Conservation (phyloP, 2,113 vertebrate genomes). For the Zootoca vivipara region DNA sequence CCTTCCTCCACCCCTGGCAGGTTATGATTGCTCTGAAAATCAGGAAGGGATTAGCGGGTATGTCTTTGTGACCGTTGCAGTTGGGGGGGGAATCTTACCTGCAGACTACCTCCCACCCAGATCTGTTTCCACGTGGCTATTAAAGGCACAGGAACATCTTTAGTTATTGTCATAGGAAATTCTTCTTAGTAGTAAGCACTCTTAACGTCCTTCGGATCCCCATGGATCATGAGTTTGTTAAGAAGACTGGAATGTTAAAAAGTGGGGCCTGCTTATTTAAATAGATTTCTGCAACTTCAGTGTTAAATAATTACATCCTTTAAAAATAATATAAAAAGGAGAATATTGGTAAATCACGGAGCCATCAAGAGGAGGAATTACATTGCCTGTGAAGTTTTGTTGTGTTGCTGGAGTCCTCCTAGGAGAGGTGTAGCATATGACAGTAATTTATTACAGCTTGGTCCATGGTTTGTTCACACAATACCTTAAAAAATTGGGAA, state of each 20-base stretch:
- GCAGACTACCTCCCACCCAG: neutral
- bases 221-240: neutral
- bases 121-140: neutral
- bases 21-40: too few species aligned
- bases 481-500: neutral
- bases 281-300: neutral
- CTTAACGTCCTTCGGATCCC: neutral
- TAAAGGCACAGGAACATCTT: neutral
- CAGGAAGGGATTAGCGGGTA: neutral
- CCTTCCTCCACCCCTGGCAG: neutral
- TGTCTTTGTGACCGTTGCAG: neutral
- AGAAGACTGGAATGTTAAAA: neutral
- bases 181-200: neutral
- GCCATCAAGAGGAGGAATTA: neutral
- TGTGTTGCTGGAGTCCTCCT: too few species aligned
- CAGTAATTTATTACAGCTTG: neutral
- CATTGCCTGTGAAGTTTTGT: neutral
- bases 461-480: neutral
- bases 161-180: neutral
- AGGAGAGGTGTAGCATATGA: neutral
- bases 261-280: neutral
- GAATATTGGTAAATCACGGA: neutral
- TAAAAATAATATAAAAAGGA: neutral
- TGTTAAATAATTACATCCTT: neutral
- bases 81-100: neutral